Conservation (phyloP, 2,113 vertebrate genomes). For the Benitochromis conjunctus region DNA sequence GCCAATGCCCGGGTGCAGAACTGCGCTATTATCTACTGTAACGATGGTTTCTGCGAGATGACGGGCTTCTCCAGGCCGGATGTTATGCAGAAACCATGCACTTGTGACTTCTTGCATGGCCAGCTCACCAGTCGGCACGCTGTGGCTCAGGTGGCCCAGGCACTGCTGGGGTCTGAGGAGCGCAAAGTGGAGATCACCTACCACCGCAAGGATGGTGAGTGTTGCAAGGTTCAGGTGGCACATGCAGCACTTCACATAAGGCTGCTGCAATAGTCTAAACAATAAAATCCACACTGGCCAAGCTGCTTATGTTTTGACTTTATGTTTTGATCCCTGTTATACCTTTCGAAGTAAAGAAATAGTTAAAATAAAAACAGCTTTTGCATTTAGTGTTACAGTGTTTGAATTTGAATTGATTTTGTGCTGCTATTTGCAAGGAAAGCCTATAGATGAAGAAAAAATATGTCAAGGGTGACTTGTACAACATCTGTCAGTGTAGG, state of each 20-base stretch:
- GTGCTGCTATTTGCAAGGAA: background rate
- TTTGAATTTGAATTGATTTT: background rate
- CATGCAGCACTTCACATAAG: background rate
- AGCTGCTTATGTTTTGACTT: background rate
- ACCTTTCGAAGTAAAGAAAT: background rate
- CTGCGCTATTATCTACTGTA: constrained; percentile 97
- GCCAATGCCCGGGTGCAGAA: constrained; percentile 95
- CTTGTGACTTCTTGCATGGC: constrained; percentile 93
- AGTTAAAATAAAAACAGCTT: background rate
- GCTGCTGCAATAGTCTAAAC: background rate
- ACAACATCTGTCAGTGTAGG: background rate
- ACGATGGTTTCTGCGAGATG: constrained; percentile 96
- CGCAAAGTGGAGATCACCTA: constrained; percentile 94
- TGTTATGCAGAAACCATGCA: constrained; percentile 95
- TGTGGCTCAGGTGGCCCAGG: constrained; percentile 90
- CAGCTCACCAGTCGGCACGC: constrained; percentile 87
- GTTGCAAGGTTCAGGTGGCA: background rate
- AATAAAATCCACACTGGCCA: background rate
- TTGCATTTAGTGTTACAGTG: background rate
- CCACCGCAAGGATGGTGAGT: constrained; percentile 94
- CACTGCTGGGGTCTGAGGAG: constrained; percentile 89
- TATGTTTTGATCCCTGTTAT: background rate
- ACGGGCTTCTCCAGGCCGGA: constrained; percentile 94
- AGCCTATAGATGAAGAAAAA: background rate
- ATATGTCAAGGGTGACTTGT: background rate